A percentile compares a stretch with the other conserved stretches of the same genome.
phyloP scores from a whole-genome alignment of 2,888 invertebrate species.

The Eurytoma californica region DNA sequence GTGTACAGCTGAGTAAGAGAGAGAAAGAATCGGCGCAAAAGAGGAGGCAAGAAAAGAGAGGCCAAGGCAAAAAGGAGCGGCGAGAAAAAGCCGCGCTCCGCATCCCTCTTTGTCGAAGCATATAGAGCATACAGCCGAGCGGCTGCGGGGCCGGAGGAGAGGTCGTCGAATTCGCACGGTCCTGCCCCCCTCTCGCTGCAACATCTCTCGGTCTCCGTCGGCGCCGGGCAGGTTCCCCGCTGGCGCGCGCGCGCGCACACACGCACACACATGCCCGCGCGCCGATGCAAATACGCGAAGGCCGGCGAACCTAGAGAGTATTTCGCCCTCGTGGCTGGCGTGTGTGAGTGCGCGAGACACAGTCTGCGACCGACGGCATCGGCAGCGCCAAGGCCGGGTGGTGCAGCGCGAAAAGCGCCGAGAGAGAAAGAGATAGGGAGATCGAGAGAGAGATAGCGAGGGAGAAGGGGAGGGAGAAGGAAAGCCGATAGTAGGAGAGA shows the following conservation, averaged over 20 bases:
- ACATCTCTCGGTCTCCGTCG: not conserved
- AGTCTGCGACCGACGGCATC: not conserved
- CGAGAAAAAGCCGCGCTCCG: constrained; percentile 20
- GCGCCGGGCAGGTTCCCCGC: constrained; percentile 30
- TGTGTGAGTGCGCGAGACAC: not conserved
- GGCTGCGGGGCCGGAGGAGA: constrained; percentile 16
- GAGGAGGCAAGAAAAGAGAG: constrained; percentile 14
- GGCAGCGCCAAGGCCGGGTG: constrained; percentile 10
- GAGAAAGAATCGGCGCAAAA: not conserved
- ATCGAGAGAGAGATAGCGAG: too few species aligned
- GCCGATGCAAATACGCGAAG: constrained; percentile 28
- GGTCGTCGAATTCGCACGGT: constrained; percentile 46
- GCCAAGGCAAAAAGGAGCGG: constrained; percentile 25
- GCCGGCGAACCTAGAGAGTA: not conserved
- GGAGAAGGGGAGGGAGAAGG: too few species aligned
- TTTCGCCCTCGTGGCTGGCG: not conserved
- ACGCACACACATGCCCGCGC: not conserved
- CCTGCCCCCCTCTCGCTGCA: constrained; percentile 10
- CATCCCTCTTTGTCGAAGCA: not conserved
- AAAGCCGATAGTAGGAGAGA: too few species aligned
- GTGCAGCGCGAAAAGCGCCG: not conserved
- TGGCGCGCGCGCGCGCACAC: constrained; percentile 11
- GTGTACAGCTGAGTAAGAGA: constrained; percentile 29
- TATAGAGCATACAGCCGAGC: not conserved
- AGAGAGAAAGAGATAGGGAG: too few species aligned